phyloP scores from a whole-genome alignment of 1,140 invertebrate genomes.

The Bombus vancouverensis region DNA sequence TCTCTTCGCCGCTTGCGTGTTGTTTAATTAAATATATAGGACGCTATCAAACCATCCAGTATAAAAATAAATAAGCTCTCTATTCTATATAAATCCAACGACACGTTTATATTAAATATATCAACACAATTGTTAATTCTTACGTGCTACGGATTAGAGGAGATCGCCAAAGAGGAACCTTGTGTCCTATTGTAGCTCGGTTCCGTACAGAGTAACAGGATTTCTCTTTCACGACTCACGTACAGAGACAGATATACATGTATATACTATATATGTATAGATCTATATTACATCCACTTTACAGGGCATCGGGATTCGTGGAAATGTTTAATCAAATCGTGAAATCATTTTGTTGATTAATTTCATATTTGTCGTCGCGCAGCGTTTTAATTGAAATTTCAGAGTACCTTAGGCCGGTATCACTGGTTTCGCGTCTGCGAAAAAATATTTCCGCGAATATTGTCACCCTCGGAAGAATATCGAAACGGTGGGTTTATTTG shows the following conservation, averaged over 20 bases:
- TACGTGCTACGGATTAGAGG: neutral
- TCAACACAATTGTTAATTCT: conserved; percentile 54
- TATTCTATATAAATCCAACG: conserved; percentile 62
- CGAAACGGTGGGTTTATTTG: neutral
- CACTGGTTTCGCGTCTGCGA: neutral
- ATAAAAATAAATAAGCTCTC: conserved; percentile 75
- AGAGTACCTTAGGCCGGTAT: neutral
- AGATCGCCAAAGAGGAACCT: conserved; percentile 1
- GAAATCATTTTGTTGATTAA: neutral
- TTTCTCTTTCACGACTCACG: neutral
- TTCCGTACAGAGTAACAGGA: neutral
- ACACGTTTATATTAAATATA: conserved; percentile 49
- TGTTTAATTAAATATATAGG: conserved; percentile 34
- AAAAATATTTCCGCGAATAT: conserved; percentile 15
- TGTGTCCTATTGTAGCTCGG: neutral
- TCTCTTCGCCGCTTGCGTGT: neutral
- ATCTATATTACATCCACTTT: conserved; percentile 8
- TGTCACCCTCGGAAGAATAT: neutral
- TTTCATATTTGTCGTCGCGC: conserved; percentile 9
- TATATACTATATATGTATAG: neutral
- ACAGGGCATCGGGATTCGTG: conserved; percentile 1
- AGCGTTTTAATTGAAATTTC: conserved; percentile 5
- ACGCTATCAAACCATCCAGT: conserved; percentile 55
- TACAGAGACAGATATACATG: neutral
- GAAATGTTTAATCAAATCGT: conserved; percentile 23